Evolutionary conservation across 1,140 invertebrate genomes (phyloP), one percentile per base, ranked within the genome.

Genomic region (Listronotus oregonensis): DNA sequence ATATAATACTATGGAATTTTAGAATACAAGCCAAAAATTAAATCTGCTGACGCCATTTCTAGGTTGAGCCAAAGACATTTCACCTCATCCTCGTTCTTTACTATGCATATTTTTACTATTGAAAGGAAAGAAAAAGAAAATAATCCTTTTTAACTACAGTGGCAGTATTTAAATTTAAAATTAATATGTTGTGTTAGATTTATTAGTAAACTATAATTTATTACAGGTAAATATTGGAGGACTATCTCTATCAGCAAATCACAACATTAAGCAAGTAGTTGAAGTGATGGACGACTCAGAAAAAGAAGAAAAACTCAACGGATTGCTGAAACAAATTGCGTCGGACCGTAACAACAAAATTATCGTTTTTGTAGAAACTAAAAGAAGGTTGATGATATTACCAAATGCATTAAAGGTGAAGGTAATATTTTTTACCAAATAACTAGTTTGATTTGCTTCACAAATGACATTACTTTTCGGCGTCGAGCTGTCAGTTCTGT

Each of bases 361-460:
- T 1, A 93, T 99, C 64, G 94, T 99, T 59, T 99, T 99, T 82
- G 94, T 96, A 34, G 96, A 99, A 80, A 99, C 97, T 0, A 99
- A 80, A 92, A 96, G 73, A 97, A 96, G 81, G 96, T 97, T 18
- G 97, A 99, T 82, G 95, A 98, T 69, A 90, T 99, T 49, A 91
- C 94, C 0, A 89, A 94, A 75, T 86, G 87, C 64, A 95, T 99
- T 74, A 89, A 94, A 71, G 87, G 89, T 47, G 93, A 93, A 77
- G 95, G 89, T 21, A 56, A 21, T 34, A 9, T 3, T 52, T 4
- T 52, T 11, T 37, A 6, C 9, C n/a, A n/a, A n/a, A n/a, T n/a
- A n/a, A n/a, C n/a, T n/a, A n/a, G n/a, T n/a, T n/a, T 50, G 15
- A 17, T 6, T 9, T 87, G 88, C 78, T 50, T 7, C 8, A 50